These are phyloP conservation scores for Phalacrocorax pelagicus DNA, from an alignment of 2,113 vertebrate genomes.

Conservation along the genomic window DNA sequence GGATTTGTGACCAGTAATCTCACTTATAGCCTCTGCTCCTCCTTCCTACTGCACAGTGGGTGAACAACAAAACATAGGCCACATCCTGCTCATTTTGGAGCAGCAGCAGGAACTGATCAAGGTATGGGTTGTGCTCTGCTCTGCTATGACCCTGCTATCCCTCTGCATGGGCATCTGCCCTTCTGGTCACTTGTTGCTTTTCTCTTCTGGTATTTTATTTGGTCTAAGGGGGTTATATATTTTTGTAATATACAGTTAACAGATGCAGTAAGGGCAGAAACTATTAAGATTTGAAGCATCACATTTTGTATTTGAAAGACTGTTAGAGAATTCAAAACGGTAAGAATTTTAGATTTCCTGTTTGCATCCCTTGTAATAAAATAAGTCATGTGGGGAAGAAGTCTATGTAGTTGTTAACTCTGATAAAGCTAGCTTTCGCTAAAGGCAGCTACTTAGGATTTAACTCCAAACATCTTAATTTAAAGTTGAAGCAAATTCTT, in stretches of 20 bases:
- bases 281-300: not conserved
- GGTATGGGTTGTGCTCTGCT: no score
- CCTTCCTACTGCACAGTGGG: not conserved
- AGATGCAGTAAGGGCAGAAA: not conserved
- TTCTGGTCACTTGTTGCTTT: not conserved
- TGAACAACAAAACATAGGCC: not conserved
- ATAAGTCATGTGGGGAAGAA: not conserved
- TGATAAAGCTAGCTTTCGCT: not conserved
- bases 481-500: not conserved
- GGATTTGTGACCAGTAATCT: not conserved
- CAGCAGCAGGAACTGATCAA: not conserved
- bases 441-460: not conserved
- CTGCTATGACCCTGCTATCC: no score
- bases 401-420: not conserved
- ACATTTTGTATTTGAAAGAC: not conserved
- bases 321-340: not conserved
- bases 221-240: not conserved
- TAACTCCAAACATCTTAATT: not conserved
- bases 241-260: not conserved
- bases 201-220: not conserved
- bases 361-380: not conserved
- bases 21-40: not conserved
- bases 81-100: not conserved
- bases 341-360: not conserved
- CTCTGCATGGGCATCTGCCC: not conserved